Conservation (phyloP, 2,888 invertebrate genomes). For the Mellilla xanthometata region DNA sequence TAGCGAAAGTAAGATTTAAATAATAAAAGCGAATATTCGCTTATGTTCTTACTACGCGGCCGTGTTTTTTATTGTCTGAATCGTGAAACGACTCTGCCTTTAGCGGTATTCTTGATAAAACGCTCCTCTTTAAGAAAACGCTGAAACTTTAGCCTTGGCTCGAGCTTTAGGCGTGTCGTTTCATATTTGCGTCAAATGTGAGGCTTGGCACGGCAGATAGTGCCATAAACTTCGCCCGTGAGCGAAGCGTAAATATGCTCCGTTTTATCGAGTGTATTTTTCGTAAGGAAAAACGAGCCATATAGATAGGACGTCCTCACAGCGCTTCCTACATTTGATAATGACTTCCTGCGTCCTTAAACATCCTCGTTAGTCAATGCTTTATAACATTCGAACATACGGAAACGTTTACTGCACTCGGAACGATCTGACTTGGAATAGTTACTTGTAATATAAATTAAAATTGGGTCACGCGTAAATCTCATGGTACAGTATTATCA, state of each 20-base stretch:
- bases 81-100: slow-evolving; percentile 6
- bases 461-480: slow-evolving; percentile 58
- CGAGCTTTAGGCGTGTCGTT: slow-evolving; percentile 1
- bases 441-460: too few species aligned
- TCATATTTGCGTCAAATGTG: slow-evolving; percentile 10
- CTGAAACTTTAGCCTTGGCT: background rate
- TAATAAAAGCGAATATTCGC: slow-evolving; percentile 68
- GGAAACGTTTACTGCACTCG: slow-evolving; percentile 58
- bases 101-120: background rate
- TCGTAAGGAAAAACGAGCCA: slow-evolving; percentile 24
- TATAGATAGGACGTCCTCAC: slow-evolving; percentile 45
- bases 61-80: slow-evolving; percentile 48
- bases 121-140: background rate
- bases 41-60: slow-evolving; percentile 45
- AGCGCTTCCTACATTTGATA: slow-evolving; percentile 74
- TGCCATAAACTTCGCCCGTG: slow-evolving; percentile 47
- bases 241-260: slow-evolving; percentile 45
- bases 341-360: slow-evolving; percentile 75
- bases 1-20: slow-evolving; percentile 74
- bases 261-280: slow-evolving; percentile 32
- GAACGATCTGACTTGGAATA: slow-evolving; percentile 44
- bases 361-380: slow-evolving; percentile 68
- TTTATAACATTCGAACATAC: slow-evolving; percentile 55
- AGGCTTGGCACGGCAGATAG: slow-evolving; percentile 36
- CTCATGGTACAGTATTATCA: slow-evolving; percentile 37